Conservation (phyloP, 2,113 vertebrate species). For the Zosterops japonicus region DNA sequence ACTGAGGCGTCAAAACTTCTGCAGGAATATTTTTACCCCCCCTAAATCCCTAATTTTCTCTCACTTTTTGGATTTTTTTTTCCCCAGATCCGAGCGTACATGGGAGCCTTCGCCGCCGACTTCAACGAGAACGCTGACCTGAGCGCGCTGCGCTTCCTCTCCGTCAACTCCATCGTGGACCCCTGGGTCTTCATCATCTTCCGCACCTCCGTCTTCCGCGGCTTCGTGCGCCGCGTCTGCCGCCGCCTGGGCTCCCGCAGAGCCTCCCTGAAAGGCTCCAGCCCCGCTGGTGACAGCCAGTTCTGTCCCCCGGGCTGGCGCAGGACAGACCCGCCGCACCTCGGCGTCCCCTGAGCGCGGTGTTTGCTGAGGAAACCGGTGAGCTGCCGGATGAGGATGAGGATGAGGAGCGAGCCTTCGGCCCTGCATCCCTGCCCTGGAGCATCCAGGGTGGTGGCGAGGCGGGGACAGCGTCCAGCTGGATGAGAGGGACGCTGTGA, state of each 20-base stretch:
- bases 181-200: conserved; percentile 86
- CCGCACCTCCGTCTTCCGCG: conserved; percentile 77
- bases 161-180: conserved; percentile 80
- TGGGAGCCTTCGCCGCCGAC: conserved; percentile 56
- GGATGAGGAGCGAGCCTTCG: conserved; percentile 24
- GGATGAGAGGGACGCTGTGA: not conserved
- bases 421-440: not conserved
- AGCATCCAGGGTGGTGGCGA: not conserved
- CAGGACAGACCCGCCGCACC: not conserved
- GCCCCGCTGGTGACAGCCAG: accelerated
- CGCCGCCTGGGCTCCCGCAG: not conserved
- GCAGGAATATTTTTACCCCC: accelerated
- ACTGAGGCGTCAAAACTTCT: accelerated
- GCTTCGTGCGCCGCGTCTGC: conserved; percentile 66
- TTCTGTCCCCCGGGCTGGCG: conserved; percentile 1
- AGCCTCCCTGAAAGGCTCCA: not conserved
- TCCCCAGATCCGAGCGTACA: conserved; percentile 71
- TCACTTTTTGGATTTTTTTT: accelerated
- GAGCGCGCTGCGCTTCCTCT: conserved; percentile 75
- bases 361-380: not conserved
- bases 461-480: accelerated
- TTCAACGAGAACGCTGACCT: conserved; percentile 68
- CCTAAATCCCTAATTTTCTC: not conserved
- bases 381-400: not conserved
- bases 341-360: not conserved